Evolutionary conservation across 1,140 invertebrate species (phyloP), one percentile per base, ranked within the genome.

Genomic region (Asobara japonica): DNA sequence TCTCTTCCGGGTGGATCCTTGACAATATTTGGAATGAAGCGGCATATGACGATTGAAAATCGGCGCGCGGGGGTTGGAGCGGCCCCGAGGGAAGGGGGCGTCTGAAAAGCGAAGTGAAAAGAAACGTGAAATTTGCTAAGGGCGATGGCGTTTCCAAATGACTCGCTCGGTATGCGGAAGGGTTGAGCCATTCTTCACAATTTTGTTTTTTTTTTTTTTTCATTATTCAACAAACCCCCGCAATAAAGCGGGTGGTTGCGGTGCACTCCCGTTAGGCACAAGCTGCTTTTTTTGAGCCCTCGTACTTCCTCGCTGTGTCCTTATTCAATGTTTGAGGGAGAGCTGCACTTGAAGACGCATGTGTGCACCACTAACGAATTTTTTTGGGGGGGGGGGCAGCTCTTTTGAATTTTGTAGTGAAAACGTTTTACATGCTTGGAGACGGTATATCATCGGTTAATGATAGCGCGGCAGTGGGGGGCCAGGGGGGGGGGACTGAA

Each of bases 1-100:
- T 56, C 51, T 56, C 51, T 56, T 56, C 51, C 51, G 51, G 51
- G 51, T 56, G 51, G 51, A 56, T 56, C 51, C 51, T 56, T 27
- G 51, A 56, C 51, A 56, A 56, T 56, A 56, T 56, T 56, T 20
- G n/a, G 41, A 45, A 16, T 56, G 18, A 56, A 56, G 25, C 51
- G 51, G 51, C 51, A 56, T 56, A 56, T 56, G 51, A 56, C 22
- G 51, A 56, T 56, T 56, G 22, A 56, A 56, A 56, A 45, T 45
- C 41, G 41, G 41, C 22, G 22, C 13, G 2, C 10, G 18, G 1
- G 51, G 51, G 22, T n/a, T n/a, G n/a, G n/a, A n/a, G n/a, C n/a
- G n/a, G n/a, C n/a, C n/a, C n/a, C n/a, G n/a, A n/a, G n/a, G n/a
- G n/a, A n/a, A n/a, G n/a, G n/a, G n/a, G n/a, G n/a, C n/a, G n/a